Base-by-base conservation (phyloP, 1,140 invertebrate species). In the Drosophila ananassae region DNA sequence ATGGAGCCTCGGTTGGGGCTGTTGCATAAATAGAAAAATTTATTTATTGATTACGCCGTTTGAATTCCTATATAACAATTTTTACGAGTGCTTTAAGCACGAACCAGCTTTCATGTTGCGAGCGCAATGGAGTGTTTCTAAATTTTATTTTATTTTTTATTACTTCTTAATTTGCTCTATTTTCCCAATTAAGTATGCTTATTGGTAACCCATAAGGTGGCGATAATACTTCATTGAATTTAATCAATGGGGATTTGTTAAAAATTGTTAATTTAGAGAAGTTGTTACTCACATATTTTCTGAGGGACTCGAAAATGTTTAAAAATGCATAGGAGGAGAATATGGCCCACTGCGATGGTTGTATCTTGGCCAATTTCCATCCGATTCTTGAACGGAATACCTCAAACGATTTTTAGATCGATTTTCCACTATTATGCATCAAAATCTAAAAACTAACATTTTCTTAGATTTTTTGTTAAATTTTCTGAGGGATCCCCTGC, bases 11-110 rank as follows among this genome's bases (percentile, higher is more conserved):
- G 46, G 57, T 52, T 63, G 62, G 41, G 68, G 75, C 61, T 85
- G 82, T 85, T 85, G 82, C 82, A 87, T 85, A 85, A 85, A 85
- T 87, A 85, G 82, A 77, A 87, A 87, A 37, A 78, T 79, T 76
- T 85, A 78, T 85, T 85, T 85, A 87, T 85, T 87, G 82, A 85
- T 85, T 85, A 87, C 82, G 82, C 66, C 69, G 69, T 59, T 66
- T 75, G 77, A 78, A 81, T 85, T 77, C 54, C 68, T 81, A 71
- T 81, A 80, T 57, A 66, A 66, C 74, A 22, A 53, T 52, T 74
- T 53, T 28, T 66, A n/a, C 13, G 17, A 54, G 41, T 73, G 41
- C 10, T 41, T 51, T 8, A 41, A 55, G 53, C 72, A 73, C 51
- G 22, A 67, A 58, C 46, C 12, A 32, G 25, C 59, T 68, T 53